Evolutionary conservation across 2,888 invertebrate species (phyloP), one percentile per base, ranked within the genome.

Genomic region (Caradrina kadenii): DNA sequence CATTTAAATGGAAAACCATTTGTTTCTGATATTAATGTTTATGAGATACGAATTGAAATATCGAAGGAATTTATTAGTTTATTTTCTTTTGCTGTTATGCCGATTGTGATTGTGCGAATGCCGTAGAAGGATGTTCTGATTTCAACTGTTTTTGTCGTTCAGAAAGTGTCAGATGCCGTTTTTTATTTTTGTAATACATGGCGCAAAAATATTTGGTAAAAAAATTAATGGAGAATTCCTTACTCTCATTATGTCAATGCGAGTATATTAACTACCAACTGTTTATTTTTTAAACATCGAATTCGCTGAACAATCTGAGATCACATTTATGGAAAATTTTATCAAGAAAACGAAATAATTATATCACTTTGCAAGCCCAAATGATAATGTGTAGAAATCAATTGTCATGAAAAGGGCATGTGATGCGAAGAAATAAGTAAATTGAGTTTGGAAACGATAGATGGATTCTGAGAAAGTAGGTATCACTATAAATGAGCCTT

Each of bases 1-100:
- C 81, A 82, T 82, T 84, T 77, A 81, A 76, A 81, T 75, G 53
- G 66, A 74, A 77, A 81, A 55, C 72, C 70, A 82, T 83, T 81
- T 71, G 70, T 83, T 82, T 76, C 61, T n/a, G 56, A 75, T 73
- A 65, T 77, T 70, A 78, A 75, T 79, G 79, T 74, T 71, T 64
- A 63, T 77, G 66, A 73, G 55, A 69, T 50, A 71, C 8, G 52
- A 78, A 81, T 79, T 77, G 79, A 83, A 79, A 83, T 83, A 76
- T 79, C 49, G 50, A 56, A 59, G 53, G 52, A 45, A 66, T 71
- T 42, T 53, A 67, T 78, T 79, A 54, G 49, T 67, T 66, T 63
- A 49, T 72, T 62, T 71, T 77, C 54, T 63, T 77, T 71, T 53
- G 66, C 35, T 31, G 19, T 69, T 42, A 55, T 31, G 53, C 62